A percentile compares a stretch with the other conserved stretches of the same genome.
Conservation (phyloP, 2,113 vertebrate genomes). For the Vicugna pacos region DNA sequence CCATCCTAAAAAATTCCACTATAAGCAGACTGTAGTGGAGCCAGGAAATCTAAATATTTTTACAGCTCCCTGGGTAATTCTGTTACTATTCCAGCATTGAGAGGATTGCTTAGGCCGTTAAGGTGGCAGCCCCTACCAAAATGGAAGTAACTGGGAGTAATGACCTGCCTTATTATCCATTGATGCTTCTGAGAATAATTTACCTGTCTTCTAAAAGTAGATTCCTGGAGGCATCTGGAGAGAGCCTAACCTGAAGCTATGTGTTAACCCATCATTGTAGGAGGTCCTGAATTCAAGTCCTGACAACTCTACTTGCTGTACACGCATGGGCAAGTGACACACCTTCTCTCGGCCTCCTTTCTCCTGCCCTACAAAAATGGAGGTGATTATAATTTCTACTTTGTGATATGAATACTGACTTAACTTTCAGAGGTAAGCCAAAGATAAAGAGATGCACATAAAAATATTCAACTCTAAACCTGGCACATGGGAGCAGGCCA, state of each 20-base stretch:
- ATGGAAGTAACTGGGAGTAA: neutral
- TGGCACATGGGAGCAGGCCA: neutral
- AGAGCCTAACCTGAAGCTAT: neutral
- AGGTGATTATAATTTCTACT: neutral
- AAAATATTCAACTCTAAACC: slow-evolving; percentile 4
- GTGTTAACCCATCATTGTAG: neutral
- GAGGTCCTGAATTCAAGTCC: neutral
- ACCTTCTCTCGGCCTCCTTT: neutral
- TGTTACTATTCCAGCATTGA: neutral
- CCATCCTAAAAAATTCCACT: slow-evolving; percentile 4
- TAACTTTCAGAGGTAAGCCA: slow-evolving; percentile 16
- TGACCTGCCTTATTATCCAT: neutral
- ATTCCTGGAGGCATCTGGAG: neutral
- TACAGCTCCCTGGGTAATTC: neutral
- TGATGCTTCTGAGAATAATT: neutral
- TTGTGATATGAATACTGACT: neutral
- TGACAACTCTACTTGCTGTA: neutral
- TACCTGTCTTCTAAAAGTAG: neutral
- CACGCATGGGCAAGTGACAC: neutral
- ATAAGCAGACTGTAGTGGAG: neutral
- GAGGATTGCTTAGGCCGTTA: neutral
- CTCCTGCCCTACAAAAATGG: neutral
- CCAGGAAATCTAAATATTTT: slow-evolving; percentile 36
- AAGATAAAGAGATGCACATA: neutral
- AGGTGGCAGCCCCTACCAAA: neutral